Conservation (phyloP, 2,113 vertebrate genomes). For the Eptesicus fuscus region DNA sequence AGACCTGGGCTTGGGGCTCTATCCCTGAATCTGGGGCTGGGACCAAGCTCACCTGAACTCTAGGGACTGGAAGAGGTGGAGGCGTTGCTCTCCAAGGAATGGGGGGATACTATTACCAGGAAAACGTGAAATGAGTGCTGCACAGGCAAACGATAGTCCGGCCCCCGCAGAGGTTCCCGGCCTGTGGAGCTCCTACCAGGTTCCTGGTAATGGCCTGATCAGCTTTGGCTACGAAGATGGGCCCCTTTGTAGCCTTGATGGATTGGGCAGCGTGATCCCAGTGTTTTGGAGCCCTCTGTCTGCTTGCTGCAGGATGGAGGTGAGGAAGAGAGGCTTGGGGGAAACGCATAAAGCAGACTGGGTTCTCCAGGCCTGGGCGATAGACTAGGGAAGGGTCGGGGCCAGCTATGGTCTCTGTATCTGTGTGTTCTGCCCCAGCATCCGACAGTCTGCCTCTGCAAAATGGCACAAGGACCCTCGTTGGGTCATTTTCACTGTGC, state of each 20-base stretch:
- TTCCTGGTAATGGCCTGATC: neutral
- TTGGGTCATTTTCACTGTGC: constrained; percentile 45
- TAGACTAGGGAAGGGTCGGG: neutral
- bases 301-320: neutral
- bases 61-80: neutral
- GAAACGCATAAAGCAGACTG: neutral
- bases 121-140: neutral
- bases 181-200: neutral
- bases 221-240: neutral
- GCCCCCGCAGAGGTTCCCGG: neutral
- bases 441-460: neutral
- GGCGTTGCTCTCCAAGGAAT: neutral
- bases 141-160: neutral
- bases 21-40: neutral
- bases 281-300: neutral
- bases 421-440: neutral
- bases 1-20: neutral
- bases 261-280: neutral
- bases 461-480: neutral
- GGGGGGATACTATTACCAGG: neutral
- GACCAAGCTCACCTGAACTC: neutral
- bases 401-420: neutral
- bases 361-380: neutral
- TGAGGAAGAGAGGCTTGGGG: neutral
- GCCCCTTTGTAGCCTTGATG: neutral